Conservation (phyloP, 64 coral and sea anemone genomes). For the Anthopleura sola region DNA sequence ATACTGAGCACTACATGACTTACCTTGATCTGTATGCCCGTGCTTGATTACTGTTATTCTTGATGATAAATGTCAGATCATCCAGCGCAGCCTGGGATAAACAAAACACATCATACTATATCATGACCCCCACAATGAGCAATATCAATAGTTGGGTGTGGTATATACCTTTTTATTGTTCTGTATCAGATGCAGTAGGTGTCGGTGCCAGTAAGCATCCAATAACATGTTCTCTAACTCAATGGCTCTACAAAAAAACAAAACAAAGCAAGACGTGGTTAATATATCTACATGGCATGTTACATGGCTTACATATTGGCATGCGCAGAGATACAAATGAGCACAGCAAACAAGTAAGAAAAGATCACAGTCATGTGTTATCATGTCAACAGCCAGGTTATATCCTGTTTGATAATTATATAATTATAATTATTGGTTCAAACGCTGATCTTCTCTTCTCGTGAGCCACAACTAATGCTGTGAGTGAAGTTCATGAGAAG, state of each 20-base stretch:
- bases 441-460: too few species aligned
- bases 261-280: background rate
- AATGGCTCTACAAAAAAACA: slow-evolving; percentile 66
- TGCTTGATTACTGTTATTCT: slow-evolving; percentile 62
- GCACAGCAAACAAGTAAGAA: too few species aligned
- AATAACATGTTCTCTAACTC: slow-evolving; percentile 75
- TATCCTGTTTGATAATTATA: too few species aligned
- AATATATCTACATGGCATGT: too few species aligned
- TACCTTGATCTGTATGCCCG: slow-evolving; percentile 84
- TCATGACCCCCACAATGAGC: too few species aligned
- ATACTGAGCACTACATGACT: background rate
- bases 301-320: too few species aligned
- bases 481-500: too few species aligned
- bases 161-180: slow-evolving; percentile 64
- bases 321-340: too few species aligned
- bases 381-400: too few species aligned
- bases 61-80: slow-evolving; percentile 92
- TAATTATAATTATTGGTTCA: too few species aligned
- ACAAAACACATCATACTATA: background rate
- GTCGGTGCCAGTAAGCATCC: slow-evolving; percentile 90
- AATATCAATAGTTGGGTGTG: background rate
- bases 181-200: slow-evolving; percentile 60
- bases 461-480: too few species aligned
- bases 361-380: too few species aligned
- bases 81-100: slow-evolving; percentile 69